A percentile compares a stretch with the other conserved stretches of the same genome.
phyloP scores from a whole-genome alignment of 2,797 vertebrate species.

The Eulemur albifrons region DNA sequence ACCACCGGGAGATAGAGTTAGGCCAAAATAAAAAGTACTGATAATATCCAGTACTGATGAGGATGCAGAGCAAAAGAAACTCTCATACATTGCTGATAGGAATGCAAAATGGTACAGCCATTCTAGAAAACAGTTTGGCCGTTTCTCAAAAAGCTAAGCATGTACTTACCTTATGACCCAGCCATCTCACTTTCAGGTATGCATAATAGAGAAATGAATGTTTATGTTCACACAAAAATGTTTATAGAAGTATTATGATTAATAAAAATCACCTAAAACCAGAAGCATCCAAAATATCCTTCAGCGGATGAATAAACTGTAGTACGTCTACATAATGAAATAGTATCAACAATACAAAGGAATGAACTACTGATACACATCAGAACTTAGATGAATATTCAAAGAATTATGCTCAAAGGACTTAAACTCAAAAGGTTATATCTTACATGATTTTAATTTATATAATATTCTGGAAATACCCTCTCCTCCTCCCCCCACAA shows the following conservation, averaged over 20 bases:
- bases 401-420: neutral
- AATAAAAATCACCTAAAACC: neutral
- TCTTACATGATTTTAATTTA: neutral
- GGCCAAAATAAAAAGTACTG: neutral
- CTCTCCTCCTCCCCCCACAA: neutral
- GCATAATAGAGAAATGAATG: neutral
- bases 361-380: neutral
- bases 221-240: neutral
- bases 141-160: neutral
- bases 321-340: neutral
- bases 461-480: neutral
- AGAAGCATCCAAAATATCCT: neutral
- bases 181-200: neutral
- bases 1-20: neutral
- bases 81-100: neutral
- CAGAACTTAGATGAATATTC: neutral
- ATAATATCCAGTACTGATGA: neutral
- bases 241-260: neutral
- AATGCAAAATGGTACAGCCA: neutral
- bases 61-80: neutral
- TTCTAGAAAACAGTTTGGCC: neutral
- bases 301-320: neutral
- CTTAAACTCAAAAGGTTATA: neutral
- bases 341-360: neutral
- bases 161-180: neutral